Evolutionary conservation across 1,140 invertebrate genomes (phyloP).

Genomic region (Meloidogyne hapla): DNA sequence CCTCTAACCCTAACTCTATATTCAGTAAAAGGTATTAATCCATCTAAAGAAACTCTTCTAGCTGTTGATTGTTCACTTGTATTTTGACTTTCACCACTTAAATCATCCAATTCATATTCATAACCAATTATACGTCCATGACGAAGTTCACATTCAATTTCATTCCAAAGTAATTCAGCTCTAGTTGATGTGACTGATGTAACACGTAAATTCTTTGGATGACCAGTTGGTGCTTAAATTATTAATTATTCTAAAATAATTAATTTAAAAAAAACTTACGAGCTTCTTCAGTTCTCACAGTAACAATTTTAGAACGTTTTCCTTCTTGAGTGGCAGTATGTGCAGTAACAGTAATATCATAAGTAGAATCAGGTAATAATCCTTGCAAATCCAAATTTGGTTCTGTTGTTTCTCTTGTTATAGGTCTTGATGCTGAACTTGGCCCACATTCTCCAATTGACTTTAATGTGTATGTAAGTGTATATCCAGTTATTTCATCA

Average conservation of each 20-base stretch:
- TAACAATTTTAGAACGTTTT: slow-evolving; percentile 55
- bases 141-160: slow-evolving; percentile 62
- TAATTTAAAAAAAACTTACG: slow-evolving; percentile 11
- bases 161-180: slow-evolving; percentile 61
- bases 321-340: slow-evolving; percentile 57
- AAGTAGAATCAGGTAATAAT: slow-evolving; percentile 60
- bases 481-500: slow-evolving; percentile 64
- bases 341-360: slow-evolving; percentile 61
- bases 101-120: slow-evolving; percentile 59
- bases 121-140: slow-evolving; percentile 63
- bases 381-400: slow-evolving; percentile 45
- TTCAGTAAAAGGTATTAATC: slow-evolving; percentile 58
- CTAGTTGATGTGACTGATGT: slow-evolving; percentile 57
- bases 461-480: slow-evolving; percentile 59
- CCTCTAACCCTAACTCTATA: slow-evolving; percentile 61
- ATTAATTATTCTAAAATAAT: not conserved
- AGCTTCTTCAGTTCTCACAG: slow-evolving; percentile 57
- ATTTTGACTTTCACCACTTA: slow-evolving; percentile 53
- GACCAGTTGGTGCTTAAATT: slow-evolving; percentile 53
- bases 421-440: slow-evolving; percentile 45
- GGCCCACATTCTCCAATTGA: slow-evolving; percentile 63
- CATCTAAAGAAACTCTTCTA: slow-evolving; percentile 48
- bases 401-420: slow-evolving; percentile 46
- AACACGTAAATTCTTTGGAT: slow-evolving; percentile 54
- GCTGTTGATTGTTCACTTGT: slow-evolving; percentile 35